phyloP scores from a whole-genome alignment of 2,797 vertebrate genomes.

The Cirrhinus mrigala region DNA sequence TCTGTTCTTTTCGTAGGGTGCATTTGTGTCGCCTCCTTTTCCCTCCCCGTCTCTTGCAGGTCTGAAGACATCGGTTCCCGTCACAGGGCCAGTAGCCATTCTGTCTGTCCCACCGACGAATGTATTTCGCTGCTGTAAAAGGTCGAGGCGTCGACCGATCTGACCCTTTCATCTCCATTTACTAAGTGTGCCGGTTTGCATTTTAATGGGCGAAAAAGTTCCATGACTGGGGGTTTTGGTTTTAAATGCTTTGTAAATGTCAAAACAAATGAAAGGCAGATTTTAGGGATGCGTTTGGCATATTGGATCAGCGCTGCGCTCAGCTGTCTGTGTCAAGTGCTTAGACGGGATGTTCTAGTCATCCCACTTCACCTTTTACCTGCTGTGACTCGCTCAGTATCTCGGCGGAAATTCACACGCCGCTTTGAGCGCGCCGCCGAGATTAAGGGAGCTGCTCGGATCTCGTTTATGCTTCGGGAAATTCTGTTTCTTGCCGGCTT shows the following conservation, averaged over 20 bases:
- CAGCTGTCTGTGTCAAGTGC: conserved; percentile 47
- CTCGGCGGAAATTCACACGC: conserved; percentile 15
- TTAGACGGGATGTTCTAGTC: conserved; percentile 30
- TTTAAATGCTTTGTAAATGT: conserved; percentile 60
- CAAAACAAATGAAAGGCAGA: conserved; percentile 52
- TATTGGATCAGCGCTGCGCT: conserved; percentile 47
- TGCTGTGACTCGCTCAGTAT: conserved; percentile 28
- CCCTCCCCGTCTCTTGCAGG: conserved; percentile 96
- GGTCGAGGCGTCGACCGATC: conserved; percentile 74
- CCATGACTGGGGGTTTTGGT: conserved; percentile 78
- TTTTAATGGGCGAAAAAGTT: conserved; percentile 83
- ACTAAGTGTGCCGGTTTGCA: conserved; percentile 80
- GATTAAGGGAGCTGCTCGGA: not conserved
- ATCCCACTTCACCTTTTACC: conserved; percentile 37
- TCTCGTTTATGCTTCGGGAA: conserved; percentile 17
- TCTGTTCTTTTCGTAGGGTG: conserved; percentile 93
- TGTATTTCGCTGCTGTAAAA: conserved; percentile 84
- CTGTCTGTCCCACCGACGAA: conserved; percentile 95
- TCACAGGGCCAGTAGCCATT: conserved; percentile 99
- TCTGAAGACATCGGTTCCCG: conserved; percentile 94
- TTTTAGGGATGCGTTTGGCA: conserved; percentile 43
- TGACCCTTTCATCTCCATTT: conserved; percentile 80
- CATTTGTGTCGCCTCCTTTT: conserved; percentile 92
- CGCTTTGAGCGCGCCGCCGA: not conserved
- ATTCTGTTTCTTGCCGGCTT: not conserved